These are phyloP conservation scores for Dromius quadrimaculatus DNA, from an alignment of 2,888 invertebrate species.

Conservation along the genomic window DNA sequence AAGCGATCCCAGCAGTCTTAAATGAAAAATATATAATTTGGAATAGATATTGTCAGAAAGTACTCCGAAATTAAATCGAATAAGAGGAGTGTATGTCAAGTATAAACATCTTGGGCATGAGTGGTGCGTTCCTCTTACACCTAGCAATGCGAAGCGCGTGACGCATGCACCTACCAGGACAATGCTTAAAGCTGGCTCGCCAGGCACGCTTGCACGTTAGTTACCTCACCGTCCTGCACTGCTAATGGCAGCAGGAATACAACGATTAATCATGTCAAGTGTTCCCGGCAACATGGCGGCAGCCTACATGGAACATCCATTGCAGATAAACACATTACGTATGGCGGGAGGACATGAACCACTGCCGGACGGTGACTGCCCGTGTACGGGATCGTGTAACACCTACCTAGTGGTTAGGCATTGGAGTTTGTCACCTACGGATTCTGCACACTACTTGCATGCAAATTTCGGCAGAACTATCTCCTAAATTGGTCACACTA, in stretches of 20 bases:
- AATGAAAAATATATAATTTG: too few species aligned
- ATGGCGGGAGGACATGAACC: slow-evolving; percentile 57
- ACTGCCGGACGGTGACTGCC: slow-evolving; percentile 1
- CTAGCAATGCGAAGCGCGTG: slow-evolving; percentile 3
- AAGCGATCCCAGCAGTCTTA: too few species aligned
- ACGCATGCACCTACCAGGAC: slow-evolving; percentile 7
- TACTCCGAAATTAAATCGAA: too few species aligned
- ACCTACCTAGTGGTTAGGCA: slow-evolving; percentile 3
- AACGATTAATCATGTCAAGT: slow-evolving; percentile 68
- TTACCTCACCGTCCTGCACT: slow-evolving; percentile 56
- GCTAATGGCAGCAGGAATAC: slow-evolving; percentile 67
- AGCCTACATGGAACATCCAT: slow-evolving; percentile 66
- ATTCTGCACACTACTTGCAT: not conserved
- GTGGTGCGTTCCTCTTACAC: not conserved
- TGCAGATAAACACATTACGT: slow-evolving; percentile 67
- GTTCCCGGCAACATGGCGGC: slow-evolving; percentile 66
- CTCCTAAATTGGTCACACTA: not conserved
- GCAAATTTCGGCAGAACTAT: too few species aligned
- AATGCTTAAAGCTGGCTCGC: slow-evolving; percentile 16
- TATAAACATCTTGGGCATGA: not conserved
- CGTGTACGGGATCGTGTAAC: slow-evolving; percentile 26
- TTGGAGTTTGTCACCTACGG: not conserved
- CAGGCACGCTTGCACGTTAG: not conserved
- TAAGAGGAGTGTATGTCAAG: not conserved
- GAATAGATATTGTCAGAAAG: too few species aligned